Evolutionary conservation across 2,797 vertebrate genomes (phyloP).

Genomic region (Eremophila alpestris): DNA sequence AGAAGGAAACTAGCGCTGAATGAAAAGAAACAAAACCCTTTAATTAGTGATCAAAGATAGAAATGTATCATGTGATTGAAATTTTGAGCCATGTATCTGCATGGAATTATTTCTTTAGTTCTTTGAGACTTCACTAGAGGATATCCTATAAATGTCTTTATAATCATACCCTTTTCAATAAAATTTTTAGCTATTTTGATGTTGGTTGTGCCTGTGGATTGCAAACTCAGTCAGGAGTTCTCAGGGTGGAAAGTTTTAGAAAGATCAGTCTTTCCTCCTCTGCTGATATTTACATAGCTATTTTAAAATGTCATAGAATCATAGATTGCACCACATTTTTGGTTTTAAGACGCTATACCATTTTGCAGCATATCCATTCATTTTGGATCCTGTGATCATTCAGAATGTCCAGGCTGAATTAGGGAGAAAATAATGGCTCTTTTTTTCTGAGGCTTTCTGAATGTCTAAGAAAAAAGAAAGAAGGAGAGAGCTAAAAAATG

Average conservation of each 20-base stretch:
- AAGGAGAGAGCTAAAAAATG: background rate
- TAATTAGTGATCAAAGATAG: conserved; percentile 85
- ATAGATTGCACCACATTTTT: background rate
- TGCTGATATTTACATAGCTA: background rate
- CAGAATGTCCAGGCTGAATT: background rate
- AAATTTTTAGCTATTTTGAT: background rate
- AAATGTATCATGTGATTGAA: conserved; percentile 70
- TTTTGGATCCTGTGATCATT: background rate
- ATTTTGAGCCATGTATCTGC: conserved; percentile 66
- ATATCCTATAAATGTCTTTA: background rate
- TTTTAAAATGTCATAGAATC: background rate
- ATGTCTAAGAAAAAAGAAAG: background rate
- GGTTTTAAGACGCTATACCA: background rate
- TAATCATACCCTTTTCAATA: background rate
- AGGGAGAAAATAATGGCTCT: background rate
- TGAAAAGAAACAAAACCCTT: conserved; percentile 83
- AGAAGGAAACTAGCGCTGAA: conserved; percentile 83
- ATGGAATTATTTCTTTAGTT: background rate
- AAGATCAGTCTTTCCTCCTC: background rate
- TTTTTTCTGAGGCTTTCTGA: background rate
- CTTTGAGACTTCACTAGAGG: background rate
- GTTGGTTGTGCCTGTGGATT: background rate
- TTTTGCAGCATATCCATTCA: background rate
- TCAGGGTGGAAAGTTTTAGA: background rate
- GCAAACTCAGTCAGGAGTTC: background rate